Evolutionary conservation across 1,140 invertebrate genomes (phyloP).

Genomic region (Eubasilissa regina): DNA sequence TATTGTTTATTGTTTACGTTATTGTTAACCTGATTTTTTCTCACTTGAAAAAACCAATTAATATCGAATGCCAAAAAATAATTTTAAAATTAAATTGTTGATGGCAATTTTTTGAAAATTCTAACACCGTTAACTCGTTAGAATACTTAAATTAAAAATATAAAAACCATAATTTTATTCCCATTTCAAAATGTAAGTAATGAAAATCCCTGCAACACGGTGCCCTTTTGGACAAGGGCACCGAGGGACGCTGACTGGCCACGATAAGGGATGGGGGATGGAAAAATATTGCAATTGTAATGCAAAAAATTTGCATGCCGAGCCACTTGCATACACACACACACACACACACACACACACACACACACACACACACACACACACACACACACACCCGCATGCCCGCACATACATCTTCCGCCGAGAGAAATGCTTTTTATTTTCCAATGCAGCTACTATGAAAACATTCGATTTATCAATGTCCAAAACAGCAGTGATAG

Average conservation of each 20-base stretch:
- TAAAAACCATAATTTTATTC: no score
- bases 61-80: no score
- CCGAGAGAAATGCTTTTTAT: conserved; percentile 43
- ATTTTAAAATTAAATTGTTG: no score
- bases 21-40: no score
- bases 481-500: conserved; percentile 25
- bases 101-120: no score
- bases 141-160: no score
- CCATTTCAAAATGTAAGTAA: no score
- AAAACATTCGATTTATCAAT: conserved; percentile 29
- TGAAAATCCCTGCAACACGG: conserved; percentile 13
- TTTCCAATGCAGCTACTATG: conserved; percentile 23
- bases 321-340: conserved; percentile 27
- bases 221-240: conserved; percentile 20
- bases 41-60: no score
- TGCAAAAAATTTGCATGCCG: conserved; percentile 56
- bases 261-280: conserved; percentile 45
- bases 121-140: no score
- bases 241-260: conserved; percentile 49
- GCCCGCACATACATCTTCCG: conserved; percentile 1
- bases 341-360: neutral
- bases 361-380: neutral
- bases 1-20: no score
- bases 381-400: neutral
- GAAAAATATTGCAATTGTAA: conserved; percentile 57